Evolutionary conservation across 2,888 invertebrate species (phyloP), one percentile per base, ranked within the genome.

Genomic region (Autographa gamma): DNA sequence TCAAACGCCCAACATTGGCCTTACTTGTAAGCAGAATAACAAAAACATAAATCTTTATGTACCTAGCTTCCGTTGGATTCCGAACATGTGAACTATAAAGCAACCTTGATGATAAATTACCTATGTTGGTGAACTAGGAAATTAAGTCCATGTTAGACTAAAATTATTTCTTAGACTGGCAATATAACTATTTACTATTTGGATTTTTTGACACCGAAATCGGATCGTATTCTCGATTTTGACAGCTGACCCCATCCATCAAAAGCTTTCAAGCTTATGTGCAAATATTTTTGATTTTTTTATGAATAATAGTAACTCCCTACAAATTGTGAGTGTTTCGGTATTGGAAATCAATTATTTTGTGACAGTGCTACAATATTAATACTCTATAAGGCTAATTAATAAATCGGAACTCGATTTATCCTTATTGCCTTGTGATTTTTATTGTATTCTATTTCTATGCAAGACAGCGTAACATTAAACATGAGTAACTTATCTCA

Each of bases 401-500:
- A 3, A 16, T 7, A 63, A 41, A 58, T 74, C 48, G 60, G 66
- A 73, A 73, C 60, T 73, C 32, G 25, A 63, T 70, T 71, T 72
- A 79, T 75, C 66, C 66, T 76, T 69, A 69, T 71, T 84, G 82
- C 77, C 83, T 89, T 89, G 85, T 89, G 85, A 85, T 88, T 90
- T 89, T 91, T 92, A 86, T 92, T 91, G 86, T 88, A 86, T 82
- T 92, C 91, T 92, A 91, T 93, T 92, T 92, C 90, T 90, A 90
- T 85, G 80, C 82, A 73, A 76, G 83, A 79, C 81, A 85, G 81
- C 81, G 77, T 85, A 85, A 83, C 86, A 86, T 85, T 88, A 88
- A 89, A 90, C 82, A 88, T 76, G 75, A 83, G 77, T 85, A 83
- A 86, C 82, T 84, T 87, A 84, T 85, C 86, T 86, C 73, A 79